Evolutionary conservation across 2,888 invertebrate species (phyloP), one percentile per base, ranked within the genome.

Genomic region (Linnaemya vulpina): DNA sequence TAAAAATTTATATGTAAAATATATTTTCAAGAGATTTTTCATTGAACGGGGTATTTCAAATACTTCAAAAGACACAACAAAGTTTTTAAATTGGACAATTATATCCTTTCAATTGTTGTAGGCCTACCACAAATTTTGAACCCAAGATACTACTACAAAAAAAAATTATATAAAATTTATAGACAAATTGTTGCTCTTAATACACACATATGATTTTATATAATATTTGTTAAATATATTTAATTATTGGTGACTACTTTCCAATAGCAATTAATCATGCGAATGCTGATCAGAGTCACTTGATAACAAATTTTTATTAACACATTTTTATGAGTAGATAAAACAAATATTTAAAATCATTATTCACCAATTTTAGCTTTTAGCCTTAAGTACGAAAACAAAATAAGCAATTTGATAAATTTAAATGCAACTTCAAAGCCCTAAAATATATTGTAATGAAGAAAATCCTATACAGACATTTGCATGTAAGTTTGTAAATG

Each of bases 331-430:
- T 49, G 17, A 67, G 38, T 40, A 60, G 49, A 60, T 58, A 68
- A 76, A 67, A 46, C 22, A 46, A 83, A 75, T 46, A 20, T 51
- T 46, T 58, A 82, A 38, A 63, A 53, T 60, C 65, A 88, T 77
- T 83, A 60, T 68, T 63, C 82, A 82, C 79, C 81, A 62, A 86
- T 55, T 70, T 63, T 70, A 77, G 77, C 68, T 73, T 63, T 70
- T 68, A 80, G 65, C 65, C 68, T 46, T 75, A 76, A 79, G 63
- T 65, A 82, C 71, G 67, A 70, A 20, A 77, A 65, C 11, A 76
- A 78, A 83, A 84, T 43, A 63, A 74, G 49, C 40, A 67, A 43
- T 25, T 70, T 20, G 10, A 38, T 40, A 65, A 81, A 74, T 22
- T 68, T 40, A 53, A 62, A 77, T 58, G 58, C 55, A 76, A 53